Percentiles rank a stretch among this genome's conserved stretches.
These are phyloP conservation scores for Cataglyphis hispanica DNA, from an alignment of 1,140 invertebrate species.

Conservation along the genomic window DNA sequence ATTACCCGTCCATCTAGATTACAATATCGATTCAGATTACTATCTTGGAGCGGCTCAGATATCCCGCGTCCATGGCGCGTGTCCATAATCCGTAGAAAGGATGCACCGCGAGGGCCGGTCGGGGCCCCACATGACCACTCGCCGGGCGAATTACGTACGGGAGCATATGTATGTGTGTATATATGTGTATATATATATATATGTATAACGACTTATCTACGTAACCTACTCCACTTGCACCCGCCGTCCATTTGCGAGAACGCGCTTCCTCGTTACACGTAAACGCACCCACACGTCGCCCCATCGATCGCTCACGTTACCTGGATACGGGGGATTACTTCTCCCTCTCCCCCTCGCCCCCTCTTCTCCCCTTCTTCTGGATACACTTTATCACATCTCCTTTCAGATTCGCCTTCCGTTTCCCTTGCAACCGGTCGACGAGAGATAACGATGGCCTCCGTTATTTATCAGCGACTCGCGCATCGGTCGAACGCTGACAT, in stretches of 20 bases:
- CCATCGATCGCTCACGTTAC: slow-evolving; percentile 70
- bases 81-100: slow-evolving; percentile 53
- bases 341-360: too few species aligned
- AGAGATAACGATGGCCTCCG: slow-evolving; percentile 24
- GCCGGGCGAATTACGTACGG: slow-evolving; percentile 71
- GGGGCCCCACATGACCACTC: slow-evolving; percentile 64
- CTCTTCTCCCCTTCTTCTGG: not conserved
- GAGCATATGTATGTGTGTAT: not conserved
- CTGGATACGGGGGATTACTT: slow-evolving; percentile 31
- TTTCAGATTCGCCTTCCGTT: slow-evolving; percentile 51
- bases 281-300: slow-evolving; percentile 69
- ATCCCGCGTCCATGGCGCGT: slow-evolving; percentile 37
- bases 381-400: slow-evolving; percentile 59
- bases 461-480: slow-evolving; percentile 27
- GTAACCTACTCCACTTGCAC: slow-evolving; percentile 84
- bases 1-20: slow-evolving; percentile 50
- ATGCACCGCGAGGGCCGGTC: slow-evolving; percentile 45
- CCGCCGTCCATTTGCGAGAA: slow-evolving; percentile 73
- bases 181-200: slow-evolving; percentile 1
- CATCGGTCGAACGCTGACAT: not conserved
- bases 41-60: slow-evolving; percentile 14
- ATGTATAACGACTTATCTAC: slow-evolving; percentile 80
- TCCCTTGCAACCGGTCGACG: not conserved
- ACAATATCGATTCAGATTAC: slow-evolving; percentile 51
- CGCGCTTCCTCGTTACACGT: slow-evolving; percentile 80